Evolutionary conservation across 2,797 vertebrate species (phyloP).

Genomic region (Xyrichtys novacula): DNA sequence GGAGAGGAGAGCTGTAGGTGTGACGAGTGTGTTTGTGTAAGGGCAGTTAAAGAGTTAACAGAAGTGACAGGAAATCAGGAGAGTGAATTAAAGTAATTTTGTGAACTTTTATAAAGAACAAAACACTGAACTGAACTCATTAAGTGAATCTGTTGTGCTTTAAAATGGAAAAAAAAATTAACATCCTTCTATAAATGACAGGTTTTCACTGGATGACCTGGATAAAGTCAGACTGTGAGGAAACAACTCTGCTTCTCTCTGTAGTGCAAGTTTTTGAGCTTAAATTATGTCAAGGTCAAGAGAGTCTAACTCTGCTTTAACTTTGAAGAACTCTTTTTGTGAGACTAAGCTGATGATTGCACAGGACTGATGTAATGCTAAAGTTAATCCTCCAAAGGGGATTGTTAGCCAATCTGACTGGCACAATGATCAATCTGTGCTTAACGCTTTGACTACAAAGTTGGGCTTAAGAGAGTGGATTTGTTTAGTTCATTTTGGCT

Average conservation of each 20-base stretch:
- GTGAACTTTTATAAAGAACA: too few species aligned
- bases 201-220: neutral
- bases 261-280: neutral
- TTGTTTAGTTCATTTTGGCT: neutral
- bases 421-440: neutral
- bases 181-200: slow-evolving; percentile 7
- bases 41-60: too few species aligned
- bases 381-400: neutral
- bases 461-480: neutral
- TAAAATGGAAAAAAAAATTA: slow-evolving; percentile 12
- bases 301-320: slow-evolving; percentile 1
- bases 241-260: too few species aligned
- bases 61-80: too few species aligned
- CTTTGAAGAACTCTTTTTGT: slow-evolving; percentile 5
- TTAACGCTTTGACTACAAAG: slow-evolving; percentile 3
- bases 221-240: neutral
- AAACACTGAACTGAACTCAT: too few species aligned
- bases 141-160: slow-evolving; percentile 2
- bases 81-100: too few species aligned
- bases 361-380: slow-evolving; percentile 3
- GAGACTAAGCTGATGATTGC: slow-evolving; percentile 8
- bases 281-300: neutral
- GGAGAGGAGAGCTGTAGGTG: too few species aligned
- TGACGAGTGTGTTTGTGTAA: too few species aligned
- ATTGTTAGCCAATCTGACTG: slow-evolving; percentile 2